Base-by-base conservation (phyloP, 2,113 vertebrate genomes). In the Dicerorhinus sumatrensis region DNA sequence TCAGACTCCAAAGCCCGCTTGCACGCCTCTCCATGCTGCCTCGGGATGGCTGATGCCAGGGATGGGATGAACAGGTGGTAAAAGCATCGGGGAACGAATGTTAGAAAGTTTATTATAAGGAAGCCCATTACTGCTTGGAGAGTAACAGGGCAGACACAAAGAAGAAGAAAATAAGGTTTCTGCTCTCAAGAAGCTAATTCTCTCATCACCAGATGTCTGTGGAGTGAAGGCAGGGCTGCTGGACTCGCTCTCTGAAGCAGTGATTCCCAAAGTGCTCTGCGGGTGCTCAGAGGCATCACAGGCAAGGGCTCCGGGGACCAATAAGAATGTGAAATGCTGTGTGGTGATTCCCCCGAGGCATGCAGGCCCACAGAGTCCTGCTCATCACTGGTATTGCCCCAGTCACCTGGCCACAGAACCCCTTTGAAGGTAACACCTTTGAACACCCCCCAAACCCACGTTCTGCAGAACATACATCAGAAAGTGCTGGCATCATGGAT, bases 51-150 rank as follows among this genome's bases (percentile, higher is more conserved):
- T 20, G 17, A 13, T 18, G 90, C 36, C 20, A 73, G 58, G 6
- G 29, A 42, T 7, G 18, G 25, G 20, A 33, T 7, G 16, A 46
- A 31, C 0, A 5, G 33, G 20, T 21, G 54, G 8, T 10, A 14
- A 73, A 33, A 33, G 33, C n/a, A 20, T 3, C 23, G 31, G 51
- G 1, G 23, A 27, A 75, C 36, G 36, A 81, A 31, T 7, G 2
- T 31, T 5, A 67, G 58, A 46, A 36, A 70, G 36, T 23, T 63
- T 17, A 10, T 6, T 13, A 2, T 31, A 12, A 80, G 29, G 63
- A 81, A 80, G 36, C 33, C 63, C 1, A 1, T 63, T 1, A 25
- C n/a, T n/a, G 13, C 63, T 42, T 27, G 27, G 31, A 21, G 0
- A 46, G 72, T 21, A 29, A 31, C 4, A 31, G 58, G 25, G 20